These are phyloP conservation scores for Enteromius anoplus DNA, from an alignment of 2,797 vertebrate species.

Conservation along the genomic window DNA sequence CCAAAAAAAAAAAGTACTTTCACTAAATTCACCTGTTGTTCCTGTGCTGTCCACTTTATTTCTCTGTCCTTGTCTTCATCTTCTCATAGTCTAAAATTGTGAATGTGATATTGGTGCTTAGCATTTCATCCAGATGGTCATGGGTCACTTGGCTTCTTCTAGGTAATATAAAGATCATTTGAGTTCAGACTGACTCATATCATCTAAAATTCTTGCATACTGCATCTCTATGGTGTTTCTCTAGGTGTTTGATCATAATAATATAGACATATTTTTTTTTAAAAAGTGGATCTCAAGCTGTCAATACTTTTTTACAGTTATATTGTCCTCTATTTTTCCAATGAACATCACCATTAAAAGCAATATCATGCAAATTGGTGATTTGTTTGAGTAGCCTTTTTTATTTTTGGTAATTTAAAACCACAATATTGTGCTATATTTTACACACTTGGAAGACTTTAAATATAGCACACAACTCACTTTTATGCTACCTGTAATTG, in stretches of 20 bases:
- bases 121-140: background rate
- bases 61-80: background rate
- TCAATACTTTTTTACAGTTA: slow-evolving; percentile 69
- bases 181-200: background rate
- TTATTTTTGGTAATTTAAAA: background rate
- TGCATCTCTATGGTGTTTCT: slow-evolving; percentile 69
- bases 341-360: slow-evolving; percentile 73
- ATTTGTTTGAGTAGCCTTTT: slow-evolving; percentile 41
- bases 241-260: slow-evolving; percentile 2
- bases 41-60: slow-evolving; percentile 26
- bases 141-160: background rate
- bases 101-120: background rate
- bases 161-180: background rate
- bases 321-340: slow-evolving; percentile 66
- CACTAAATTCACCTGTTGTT: slow-evolving; percentile 50
- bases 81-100: background rate
- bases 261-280: slow-evolving; percentile 22
- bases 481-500: background rate
- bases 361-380: slow-evolving; percentile 58
- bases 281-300: slow-evolving; percentile 78
- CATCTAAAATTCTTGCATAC: slow-evolving; percentile 55
- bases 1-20: slow-evolving; percentile 36
- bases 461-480: background rate
- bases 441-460: background rate
- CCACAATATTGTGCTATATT: background rate